Evolutionary conservation across 1,140 invertebrate genomes (phyloP), one percentile per base, ranked within the genome.

Genomic region (Protaetia brevitarsis): DNA sequence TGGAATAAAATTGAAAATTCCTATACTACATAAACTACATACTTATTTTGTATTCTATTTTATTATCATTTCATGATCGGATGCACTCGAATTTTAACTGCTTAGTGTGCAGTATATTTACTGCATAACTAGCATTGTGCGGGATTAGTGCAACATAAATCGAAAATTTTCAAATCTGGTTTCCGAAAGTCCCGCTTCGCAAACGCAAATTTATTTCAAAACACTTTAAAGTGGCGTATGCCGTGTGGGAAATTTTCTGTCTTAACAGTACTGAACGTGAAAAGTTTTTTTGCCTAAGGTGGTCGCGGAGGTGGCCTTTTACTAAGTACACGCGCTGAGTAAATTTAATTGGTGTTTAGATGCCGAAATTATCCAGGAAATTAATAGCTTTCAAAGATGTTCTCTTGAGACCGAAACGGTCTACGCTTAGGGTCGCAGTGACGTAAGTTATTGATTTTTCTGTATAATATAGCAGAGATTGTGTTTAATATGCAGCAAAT

Each of bases 301-400:
- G 60, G n/a, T 30, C 36, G 21, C 29, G 60, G 29, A 34, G 10
- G 7, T 30, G 11, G 6, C 19, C 10, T 30, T 58, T 27, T 58
- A 16, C 5, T n/a, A 58, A 58, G n/a, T 34, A 45, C 6, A 13
- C 37, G 37, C 23, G 13, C 23, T 45, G 37, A 3, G 6, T 45
- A 45, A 45, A 16, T 45, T 45, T 19, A 6, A 45, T 45, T n/a
- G 13, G 37, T 45, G 16, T 13, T 61, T 6, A 79, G 74, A 97
- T 97, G 95, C 94, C 94, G 41, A 92, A 95, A 96, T 97, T 64
- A 90, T 95, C 71, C 93, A 92, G 74, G 95, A 97, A 77, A 86
- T 96, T 58, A 97, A 97, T 98, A 62, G 95, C 97, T 80, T 98
- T 97, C 77, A 96, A 96, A 80, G 95, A 97, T 82, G 95, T 97